Conservation (phyloP, 2,888 invertebrate species). For the Leptinotarsa haldemani region DNA sequence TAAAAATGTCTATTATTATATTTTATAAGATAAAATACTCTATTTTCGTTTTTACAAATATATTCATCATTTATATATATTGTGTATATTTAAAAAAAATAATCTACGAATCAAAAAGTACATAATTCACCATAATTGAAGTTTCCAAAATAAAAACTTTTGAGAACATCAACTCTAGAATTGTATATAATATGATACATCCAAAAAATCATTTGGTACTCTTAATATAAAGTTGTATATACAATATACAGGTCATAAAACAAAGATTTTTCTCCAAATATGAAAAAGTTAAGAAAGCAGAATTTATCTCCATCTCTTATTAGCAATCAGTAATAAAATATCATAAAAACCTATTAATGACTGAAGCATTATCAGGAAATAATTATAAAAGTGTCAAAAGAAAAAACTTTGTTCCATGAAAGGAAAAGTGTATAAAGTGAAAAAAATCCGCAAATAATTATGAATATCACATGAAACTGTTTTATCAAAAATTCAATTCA, state of each 20-base stretch:
- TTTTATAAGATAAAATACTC: constrained; percentile 38
- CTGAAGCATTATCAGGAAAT: constrained; percentile 11
- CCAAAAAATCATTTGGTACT: constrained; percentile 32
- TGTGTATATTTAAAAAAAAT: constrained; percentile 33
- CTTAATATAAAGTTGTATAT: constrained; percentile 27
- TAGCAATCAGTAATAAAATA: background rate
- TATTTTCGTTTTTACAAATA: constrained; percentile 43
- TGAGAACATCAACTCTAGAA: constrained; percentile 35
- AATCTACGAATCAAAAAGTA: constrained; percentile 31
- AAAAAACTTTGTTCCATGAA: constrained; percentile 30
- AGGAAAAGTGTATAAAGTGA: constrained; percentile 31
- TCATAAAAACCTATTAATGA: constrained; percentile 7
- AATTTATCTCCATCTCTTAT: background rate
- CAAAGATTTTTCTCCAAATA: constrained; percentile 23
- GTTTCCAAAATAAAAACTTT: constrained; percentile 46
- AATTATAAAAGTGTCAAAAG: constrained; percentile 2
- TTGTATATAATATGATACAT: constrained; percentile 30
- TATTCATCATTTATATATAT: constrained; percentile 35
- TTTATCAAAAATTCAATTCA: constrained; percentile 54
- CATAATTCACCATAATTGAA: constrained; percentile 39
- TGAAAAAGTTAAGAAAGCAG: constrained; percentile 7
- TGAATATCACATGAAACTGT: constrained; percentile 59
- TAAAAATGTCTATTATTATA: constrained; percentile 37
- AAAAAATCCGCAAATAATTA: constrained; percentile 47
- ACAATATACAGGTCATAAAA: constrained; percentile 33